These are phyloP conservation scores for Xenops minutus DNA, from an alignment of 2,797 vertebrate species.

Conservation along the genomic window DNA sequence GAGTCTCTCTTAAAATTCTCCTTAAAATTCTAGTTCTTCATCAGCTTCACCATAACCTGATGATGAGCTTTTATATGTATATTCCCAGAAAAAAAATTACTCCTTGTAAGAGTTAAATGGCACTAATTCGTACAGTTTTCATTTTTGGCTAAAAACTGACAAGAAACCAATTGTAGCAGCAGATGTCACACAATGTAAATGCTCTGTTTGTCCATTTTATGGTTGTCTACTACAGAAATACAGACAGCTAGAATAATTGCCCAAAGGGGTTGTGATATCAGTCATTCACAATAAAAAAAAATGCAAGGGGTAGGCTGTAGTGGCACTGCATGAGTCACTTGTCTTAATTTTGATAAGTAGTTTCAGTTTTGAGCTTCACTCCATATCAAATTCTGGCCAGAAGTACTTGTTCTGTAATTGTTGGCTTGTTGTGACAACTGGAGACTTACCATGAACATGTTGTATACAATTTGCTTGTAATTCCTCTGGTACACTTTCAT, in stretches of 20 bases:
- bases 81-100: neutral
- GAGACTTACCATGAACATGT: neutral
- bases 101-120: neutral
- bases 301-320: neutral
- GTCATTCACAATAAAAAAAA: neutral
- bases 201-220: neutral
- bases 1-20: neutral
- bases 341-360: neutral
- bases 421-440: neutral
- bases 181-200: neutral
- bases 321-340: neutral
- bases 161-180: neutral
- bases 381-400: neutral
- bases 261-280: neutral
- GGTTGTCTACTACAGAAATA: neutral
- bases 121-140: neutral
- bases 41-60: neutral
- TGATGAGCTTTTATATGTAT: neutral
- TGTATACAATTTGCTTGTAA: neutral
- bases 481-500: neutral
- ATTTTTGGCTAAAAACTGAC: neutral
- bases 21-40: neutral
- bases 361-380: neutral
- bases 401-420: neutral
- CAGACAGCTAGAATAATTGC: neutral